A percentile compares a stretch with the other conserved stretches of the same genome.
Evolutionary conservation across 2,888 invertebrate species (phyloP).

Genomic region (Lutraria lutraria): DNA sequence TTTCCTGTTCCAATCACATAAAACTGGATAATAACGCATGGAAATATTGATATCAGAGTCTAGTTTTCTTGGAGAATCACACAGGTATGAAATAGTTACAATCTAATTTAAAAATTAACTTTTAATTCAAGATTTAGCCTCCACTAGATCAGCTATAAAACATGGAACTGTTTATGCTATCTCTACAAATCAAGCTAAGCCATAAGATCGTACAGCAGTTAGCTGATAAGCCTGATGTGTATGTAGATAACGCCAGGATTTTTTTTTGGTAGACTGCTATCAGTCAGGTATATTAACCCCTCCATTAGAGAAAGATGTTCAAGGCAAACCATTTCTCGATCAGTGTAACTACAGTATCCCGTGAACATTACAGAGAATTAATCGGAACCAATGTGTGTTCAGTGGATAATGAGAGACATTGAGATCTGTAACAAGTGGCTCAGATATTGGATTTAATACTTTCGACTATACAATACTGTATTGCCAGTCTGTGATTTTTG

Average conservation of each 20-base stretch:
- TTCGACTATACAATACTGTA: too few species aligned
- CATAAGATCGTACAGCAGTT: constrained; percentile 19
- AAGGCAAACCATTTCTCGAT: constrained; percentile 1
- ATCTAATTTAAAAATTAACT: constrained; percentile 5
- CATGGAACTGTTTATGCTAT: neutral
- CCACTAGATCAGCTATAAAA: neutral
- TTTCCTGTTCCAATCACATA: constrained; percentile 6
- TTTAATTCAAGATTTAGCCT: neutral
- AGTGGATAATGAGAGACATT: too few species aligned
- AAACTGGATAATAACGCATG: neutral
- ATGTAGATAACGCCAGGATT: neutral
- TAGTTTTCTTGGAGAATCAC: neutral
- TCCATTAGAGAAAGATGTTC: neutral
- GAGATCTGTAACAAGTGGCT: too few species aligned
- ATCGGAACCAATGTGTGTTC: too few species aligned
- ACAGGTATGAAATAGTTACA: neutral
- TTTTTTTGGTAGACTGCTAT: neutral
- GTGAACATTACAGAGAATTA: neutral
- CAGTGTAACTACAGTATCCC: neutral
- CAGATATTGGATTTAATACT: too few species aligned
- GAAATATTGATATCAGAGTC: neutral
- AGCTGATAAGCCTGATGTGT: constrained; percentile 10
- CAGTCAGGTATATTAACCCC: neutral
- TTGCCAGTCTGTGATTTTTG: too few species aligned
- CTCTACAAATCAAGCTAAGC: neutral